Percentiles rank a stretch among this genome's conserved stretches.
These are phyloP conservation scores for Thamnophis elegans DNA, from an alignment of 2,797 vertebrate species.

Conservation along the genomic window DNA sequence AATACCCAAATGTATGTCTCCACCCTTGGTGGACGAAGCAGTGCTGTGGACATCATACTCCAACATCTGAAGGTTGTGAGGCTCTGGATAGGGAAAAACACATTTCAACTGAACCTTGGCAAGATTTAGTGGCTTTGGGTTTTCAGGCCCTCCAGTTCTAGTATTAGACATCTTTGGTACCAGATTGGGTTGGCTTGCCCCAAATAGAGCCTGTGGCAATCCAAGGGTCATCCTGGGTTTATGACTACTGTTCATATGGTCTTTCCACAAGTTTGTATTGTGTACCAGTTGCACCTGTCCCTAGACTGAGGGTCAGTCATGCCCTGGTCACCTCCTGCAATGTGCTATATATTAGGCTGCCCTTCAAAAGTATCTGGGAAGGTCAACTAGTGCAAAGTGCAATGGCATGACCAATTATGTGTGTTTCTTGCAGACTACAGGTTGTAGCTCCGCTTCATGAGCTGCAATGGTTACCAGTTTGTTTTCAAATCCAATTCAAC, in stretches of 20 bases:
- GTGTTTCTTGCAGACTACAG: not conserved
- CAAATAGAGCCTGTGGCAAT: not conserved
- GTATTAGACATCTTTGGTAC: not conserved
- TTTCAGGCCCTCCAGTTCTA: not conserved
- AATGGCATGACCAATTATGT: not conserved
- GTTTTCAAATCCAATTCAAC: not conserved
- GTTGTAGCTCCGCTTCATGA: not conserved
- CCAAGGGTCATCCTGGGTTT: not conserved
- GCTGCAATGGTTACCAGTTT: not conserved
- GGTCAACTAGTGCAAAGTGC: not conserved
- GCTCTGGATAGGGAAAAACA: not conserved
- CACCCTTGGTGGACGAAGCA: not conserved
- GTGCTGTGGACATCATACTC: not conserved
- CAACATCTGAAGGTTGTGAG: not conserved
- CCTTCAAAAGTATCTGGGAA: not conserved
- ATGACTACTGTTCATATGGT: not conserved
- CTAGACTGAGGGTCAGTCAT: not conserved
- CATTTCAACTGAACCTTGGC: not conserved
- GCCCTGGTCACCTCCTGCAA: not conserved
- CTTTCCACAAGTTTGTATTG: not conserved
- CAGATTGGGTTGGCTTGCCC: not conserved
- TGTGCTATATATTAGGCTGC: not conserved
- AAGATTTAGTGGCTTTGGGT: not conserved
- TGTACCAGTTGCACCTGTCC: not conserved
- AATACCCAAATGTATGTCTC: not conserved